Percentiles rank a stretch among this genome's conserved stretches.
These are phyloP conservation scores for Apantesis nais DNA, from an alignment of 2,888 invertebrate genomes.

Conservation along the genomic window DNA sequence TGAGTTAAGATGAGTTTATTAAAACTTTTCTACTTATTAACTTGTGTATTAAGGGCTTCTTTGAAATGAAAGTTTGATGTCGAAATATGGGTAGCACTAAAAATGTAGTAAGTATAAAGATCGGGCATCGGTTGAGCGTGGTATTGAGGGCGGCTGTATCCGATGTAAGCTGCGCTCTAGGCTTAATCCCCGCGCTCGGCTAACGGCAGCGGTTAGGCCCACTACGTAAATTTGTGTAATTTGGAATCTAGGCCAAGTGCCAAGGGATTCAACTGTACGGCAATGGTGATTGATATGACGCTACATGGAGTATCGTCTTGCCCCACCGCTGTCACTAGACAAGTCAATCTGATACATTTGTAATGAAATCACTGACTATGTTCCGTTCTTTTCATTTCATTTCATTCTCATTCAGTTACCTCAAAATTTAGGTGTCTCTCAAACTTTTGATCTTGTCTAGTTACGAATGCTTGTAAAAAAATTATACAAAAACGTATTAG, in stretches of 20 bases:
- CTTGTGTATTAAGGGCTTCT: constrained; percentile 79
- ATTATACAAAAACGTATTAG: no score
- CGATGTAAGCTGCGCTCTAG: constrained; percentile 74
- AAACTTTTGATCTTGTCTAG: constrained; percentile 30
- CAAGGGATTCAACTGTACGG: constrained; percentile 78
- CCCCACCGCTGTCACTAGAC: constrained; percentile 60
- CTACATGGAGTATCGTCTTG: constrained; percentile 70
- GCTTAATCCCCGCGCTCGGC: constrained; percentile 75
- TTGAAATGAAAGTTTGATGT: constrained; percentile 62
- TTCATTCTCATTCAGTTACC: constrained; percentile 29
- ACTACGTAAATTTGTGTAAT: constrained; percentile 84
- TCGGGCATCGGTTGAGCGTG: constrained; percentile 72
- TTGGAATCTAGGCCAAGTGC: constrained; percentile 84
- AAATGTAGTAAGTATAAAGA: constrained; percentile 63
- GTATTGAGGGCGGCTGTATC: constrained; percentile 70
- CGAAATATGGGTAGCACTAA: constrained; percentile 47
- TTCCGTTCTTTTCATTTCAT: constrained; percentile 32
- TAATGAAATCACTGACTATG: constrained; percentile 56
- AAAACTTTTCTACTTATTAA: constrained; percentile 82
- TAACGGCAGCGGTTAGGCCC: constrained; percentile 77
- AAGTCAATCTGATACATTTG: constrained; percentile 70
- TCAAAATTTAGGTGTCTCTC: constrained; percentile 30
- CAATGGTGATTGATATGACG: constrained; percentile 84
- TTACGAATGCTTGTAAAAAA: constrained; percentile 3
- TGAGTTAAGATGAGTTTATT: constrained; percentile 77